These are phyloP conservation scores for Holacanthus passer DNA, from an alignment of 2,113 vertebrate species.

Conservation along the genomic window DNA sequence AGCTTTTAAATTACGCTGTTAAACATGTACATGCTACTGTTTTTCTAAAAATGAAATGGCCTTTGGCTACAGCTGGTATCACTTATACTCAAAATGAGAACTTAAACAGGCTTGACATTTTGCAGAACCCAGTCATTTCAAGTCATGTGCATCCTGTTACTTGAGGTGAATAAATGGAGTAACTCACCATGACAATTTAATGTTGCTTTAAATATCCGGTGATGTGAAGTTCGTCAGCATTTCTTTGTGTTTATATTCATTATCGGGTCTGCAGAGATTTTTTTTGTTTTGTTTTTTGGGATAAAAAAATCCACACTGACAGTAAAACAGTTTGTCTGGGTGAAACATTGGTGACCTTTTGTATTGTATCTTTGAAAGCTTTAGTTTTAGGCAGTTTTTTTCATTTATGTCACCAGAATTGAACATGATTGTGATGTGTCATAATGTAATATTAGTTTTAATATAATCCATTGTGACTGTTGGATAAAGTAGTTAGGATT, in stretches of 20 bases:
- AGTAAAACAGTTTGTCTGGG: conserved; percentile 60
- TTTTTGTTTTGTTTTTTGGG: conserved; percentile 45
- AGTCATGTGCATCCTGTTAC: conserved; percentile 39
- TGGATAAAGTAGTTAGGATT: conserved; percentile 66
- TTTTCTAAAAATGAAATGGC: conserved; percentile 42
- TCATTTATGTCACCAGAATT: conserved; percentile 66
- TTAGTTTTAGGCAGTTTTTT: conserved; percentile 63
- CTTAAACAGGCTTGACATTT: conserved; percentile 38
- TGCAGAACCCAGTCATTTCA: conserved; percentile 38
- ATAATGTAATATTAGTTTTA: conserved; percentile 73
- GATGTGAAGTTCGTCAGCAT: conserved; percentile 42
- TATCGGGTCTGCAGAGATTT: conserved; percentile 33
- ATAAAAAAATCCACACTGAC: conserved; percentile 49
- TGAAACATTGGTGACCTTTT: conserved; percentile 66
- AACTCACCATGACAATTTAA: conserved; percentile 34
- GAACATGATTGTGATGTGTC: conserved; percentile 73
- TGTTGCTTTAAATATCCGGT: conserved; percentile 49
- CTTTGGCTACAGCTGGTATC: conserved; percentile 55
- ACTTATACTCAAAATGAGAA: conserved; percentile 41
- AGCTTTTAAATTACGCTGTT: conserved; percentile 42
- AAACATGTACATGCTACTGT: conserved; percentile 44
- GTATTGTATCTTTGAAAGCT: conserved; percentile 66
- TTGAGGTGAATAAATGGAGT: conserved; percentile 36
- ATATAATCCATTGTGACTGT: conserved; percentile 70
- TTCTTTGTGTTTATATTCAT: conserved; percentile 49